Base-by-base conservation (phyloP, 2,113 vertebrate genomes). In the Phylloscopus trochilus region DNA sequence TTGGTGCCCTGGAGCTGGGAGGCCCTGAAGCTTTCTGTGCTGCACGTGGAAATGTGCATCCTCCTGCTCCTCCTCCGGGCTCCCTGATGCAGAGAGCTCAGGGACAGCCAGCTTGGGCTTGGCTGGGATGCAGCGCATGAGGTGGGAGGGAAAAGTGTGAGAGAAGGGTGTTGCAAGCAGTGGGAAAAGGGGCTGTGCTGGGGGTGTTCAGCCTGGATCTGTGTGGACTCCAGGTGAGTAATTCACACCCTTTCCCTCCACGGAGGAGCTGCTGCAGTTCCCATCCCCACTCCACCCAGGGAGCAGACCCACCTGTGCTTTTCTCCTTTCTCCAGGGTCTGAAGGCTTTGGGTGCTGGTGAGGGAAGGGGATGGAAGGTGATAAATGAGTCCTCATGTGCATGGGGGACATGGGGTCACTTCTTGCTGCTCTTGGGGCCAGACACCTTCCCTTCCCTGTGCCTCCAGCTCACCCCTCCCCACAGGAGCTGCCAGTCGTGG, bases 71-170 rank as follows among this genome's bases (percentile, higher is more conserved):
- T 68, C 70, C 72, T 59, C 49, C 19, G 7, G 14, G 28, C 8
- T 89, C 53, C n/a, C 59, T 15, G 47, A 4, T 21, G 85, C 68
- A 75, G 73, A 74, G 67, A 68, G 85, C 79, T 90, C 44, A 11
- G 88, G 37, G 35, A 55, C 64, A 3, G 23, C 24, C 63, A 90
- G 79, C 82, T 88, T 20, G 21, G 84, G 82, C 79, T 88, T 33
- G 85, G 67, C 79, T 95, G 93, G 74, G 58, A 77, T 28, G 55
- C 84, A 37, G 70, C 15, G 53, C 27, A 3, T 9, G 68, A 1
- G 41, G 94, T 92, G 67, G 92, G 95, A 93, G 80, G 92, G 31
- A 81, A 77, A 68, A 83, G 60, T 78, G 90, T 41, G 60, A 93
- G 88, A 41, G 85, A 41, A 76, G 82, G 53, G 70, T 86, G 90